phyloP scores from a whole-genome alignment of 1,140 invertebrate species.

The Pseudomyrmex flavicornis region DNA sequence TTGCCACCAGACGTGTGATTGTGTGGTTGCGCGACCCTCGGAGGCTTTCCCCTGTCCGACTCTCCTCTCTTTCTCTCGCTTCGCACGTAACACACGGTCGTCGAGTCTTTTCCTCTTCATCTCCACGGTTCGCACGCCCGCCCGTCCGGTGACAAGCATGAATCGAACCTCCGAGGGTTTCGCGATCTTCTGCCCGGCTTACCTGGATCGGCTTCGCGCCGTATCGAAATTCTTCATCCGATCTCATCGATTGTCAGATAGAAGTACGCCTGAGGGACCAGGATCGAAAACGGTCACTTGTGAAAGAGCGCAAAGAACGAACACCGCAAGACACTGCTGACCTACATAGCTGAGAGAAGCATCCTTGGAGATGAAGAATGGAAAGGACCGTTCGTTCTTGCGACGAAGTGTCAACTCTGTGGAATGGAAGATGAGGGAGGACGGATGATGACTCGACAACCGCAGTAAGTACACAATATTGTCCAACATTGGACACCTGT shows the following conservation, averaged over 20 bases:
- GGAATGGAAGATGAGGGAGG: neutral
- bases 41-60: constrained; percentile 43
- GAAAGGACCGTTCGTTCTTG: neutral
- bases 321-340: neutral
- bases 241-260: constrained; percentile 10
- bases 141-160: constrained; percentile 24
- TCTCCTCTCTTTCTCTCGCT: constrained; percentile 41
- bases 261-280: neutral
- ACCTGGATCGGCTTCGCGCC: constrained; percentile 39
- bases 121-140: constrained; percentile 20
- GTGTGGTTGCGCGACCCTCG: constrained; percentile 82
- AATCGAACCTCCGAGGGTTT: constrained; percentile 66
- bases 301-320: neutral
- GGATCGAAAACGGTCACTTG: neutral
- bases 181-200: constrained; percentile 44
- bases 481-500: neutral
- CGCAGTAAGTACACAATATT: constrained; percentile 19
- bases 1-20: constrained; percentile 78
- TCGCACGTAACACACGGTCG: constrained; percentile 8
- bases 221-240: constrained; percentile 60
- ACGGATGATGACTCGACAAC: constrained; percentile 1
- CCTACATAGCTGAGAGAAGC: neutral
- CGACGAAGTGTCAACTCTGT: neutral
- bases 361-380: neutral
- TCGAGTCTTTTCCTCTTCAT: constrained; percentile 12